phyloP scores from a whole-genome alignment of 2,888 invertebrate genomes.

The Phragmatobia fuliginosa region DNA sequence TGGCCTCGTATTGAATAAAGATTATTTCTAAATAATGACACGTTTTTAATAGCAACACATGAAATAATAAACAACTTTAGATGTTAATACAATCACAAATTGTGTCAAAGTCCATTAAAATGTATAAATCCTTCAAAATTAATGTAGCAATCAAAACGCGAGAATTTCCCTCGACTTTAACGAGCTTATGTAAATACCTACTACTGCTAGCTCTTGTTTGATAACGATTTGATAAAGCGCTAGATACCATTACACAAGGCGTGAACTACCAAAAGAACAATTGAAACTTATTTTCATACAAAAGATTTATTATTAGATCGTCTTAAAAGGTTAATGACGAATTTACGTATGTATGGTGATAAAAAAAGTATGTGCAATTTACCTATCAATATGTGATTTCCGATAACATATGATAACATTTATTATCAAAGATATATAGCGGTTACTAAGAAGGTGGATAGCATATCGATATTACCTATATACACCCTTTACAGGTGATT shows the following conservation, averaged over 20 bases:
- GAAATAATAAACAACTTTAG: too few species aligned
- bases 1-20: too few species aligned
- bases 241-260: background rate
- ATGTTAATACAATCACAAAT: too few species aligned
- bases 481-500: conserved; percentile 12
- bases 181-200: background rate
- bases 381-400: conserved; percentile 17
- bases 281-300: background rate
- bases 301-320: background rate
- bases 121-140: background rate
- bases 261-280: background rate
- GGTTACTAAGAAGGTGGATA: conserved; percentile 28
- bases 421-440: conserved; percentile 32
- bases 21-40: too few species aligned
- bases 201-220: background rate
- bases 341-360: background rate
- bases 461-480: conserved; percentile 14
- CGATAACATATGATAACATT: conserved; percentile 23
- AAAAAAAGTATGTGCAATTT: conserved; percentile 15
- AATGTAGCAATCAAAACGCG: background rate
- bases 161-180: background rate
- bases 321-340: background rate
- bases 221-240: background rate
- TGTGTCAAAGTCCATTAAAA: background rate
- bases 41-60: too few species aligned